Evolutionary conservation across 2,797 vertebrate genomes (phyloP), one percentile per base, ranked within the genome.

Genomic region (Oceanodroma leucorhoa): DNA sequence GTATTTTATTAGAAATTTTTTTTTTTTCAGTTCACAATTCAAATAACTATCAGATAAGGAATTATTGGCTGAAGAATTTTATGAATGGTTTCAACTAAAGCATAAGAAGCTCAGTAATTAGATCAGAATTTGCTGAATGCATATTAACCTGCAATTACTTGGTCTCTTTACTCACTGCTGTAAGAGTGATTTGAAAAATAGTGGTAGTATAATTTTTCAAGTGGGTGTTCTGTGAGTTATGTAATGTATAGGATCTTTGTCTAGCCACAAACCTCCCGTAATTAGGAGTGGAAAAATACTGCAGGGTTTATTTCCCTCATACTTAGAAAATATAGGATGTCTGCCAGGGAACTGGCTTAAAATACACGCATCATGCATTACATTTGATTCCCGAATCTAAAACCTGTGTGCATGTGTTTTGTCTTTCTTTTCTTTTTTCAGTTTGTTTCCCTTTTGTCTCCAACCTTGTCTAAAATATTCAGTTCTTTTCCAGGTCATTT

Each of bases 211-310:
- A 87, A 60, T 67, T 83, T 94, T 91, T 91, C 61, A 77, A 34
- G 82, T 90, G 76, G 41, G 23, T 88, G 85, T 93, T 83, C 72
- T 86, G 26, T 75, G 87, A 89, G 19, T 81, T 88, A 50, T 86
- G 26, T 57, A 85, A 90, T 57, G 34, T 8, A 62, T 14, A 78
- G 57, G 34, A 67, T 75, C 36, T 81, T 86, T 72, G 53, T 90
- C 80, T 95, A 69, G 83, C 77, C 46, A 51, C 85, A 94, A 40
- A 90, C 8, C n/a, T 91, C 32, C 32, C 50, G 46, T 83, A 91
- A 90, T 65, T 86, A 93, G 46, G 41, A 94, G 19, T 72, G 87
- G 61, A 65, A 90, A 95, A 91, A 76, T 83, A 36, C 61, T 88
- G 53, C 45, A 81, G 85, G 15, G 36, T 89, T 88, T 83, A 41